These are phyloP conservation scores for Salarias fasciatus DNA, from an alignment of 2,797 vertebrate species.

Conservation along the genomic window DNA sequence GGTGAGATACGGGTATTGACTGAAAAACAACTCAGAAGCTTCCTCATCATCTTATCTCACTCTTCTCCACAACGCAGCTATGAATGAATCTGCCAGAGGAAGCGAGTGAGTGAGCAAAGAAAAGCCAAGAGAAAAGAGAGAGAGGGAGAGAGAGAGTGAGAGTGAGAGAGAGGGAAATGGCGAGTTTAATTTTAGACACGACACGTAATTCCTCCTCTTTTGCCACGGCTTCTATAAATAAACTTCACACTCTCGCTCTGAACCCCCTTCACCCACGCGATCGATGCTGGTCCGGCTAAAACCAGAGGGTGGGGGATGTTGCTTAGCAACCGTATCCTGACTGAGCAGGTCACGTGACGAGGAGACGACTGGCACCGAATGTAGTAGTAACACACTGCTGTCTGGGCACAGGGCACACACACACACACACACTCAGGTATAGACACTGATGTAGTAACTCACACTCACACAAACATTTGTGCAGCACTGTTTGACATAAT, in stretches of 20 bases:
- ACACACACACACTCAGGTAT: too few relatives aligned
- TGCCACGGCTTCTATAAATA: constrained; percentile 75
- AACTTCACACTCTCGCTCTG: constrained; percentile 16
- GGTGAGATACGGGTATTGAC: neutral
- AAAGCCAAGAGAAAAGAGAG: neutral
- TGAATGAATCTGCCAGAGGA: constrained; percentile 61
- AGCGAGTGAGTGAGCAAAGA: too few relatives aligned
- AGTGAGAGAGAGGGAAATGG: constrained; percentile 1
- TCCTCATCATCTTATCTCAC: constrained; percentile 29
- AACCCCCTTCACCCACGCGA: constrained; percentile 21
- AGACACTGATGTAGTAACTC: too few relatives aligned
- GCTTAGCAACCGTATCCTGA: constrained; percentile 75
- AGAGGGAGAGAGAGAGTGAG: neutral
- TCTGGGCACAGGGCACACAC: neutral
- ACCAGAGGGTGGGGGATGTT: constrained; percentile 46
- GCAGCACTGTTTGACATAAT: too few relatives aligned
- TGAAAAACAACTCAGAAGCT: constrained; percentile 6
- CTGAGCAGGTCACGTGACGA: constrained; percentile 66
- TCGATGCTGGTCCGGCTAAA: constrained; percentile 44
- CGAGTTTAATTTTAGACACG: constrained; percentile 73
- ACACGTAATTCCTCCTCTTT: constrained; percentile 60
- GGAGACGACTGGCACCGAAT: constrained; percentile 54
- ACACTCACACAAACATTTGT: too few relatives aligned
- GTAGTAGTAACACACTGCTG: constrained; percentile 51
- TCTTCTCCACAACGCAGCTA: constrained; percentile 48